A percentile compares a stretch with the other conserved stretches of the same genome.
phyloP scores from a whole-genome alignment of 2,113 vertebrate species.

The Diphyllodes magnificus region DNA sequence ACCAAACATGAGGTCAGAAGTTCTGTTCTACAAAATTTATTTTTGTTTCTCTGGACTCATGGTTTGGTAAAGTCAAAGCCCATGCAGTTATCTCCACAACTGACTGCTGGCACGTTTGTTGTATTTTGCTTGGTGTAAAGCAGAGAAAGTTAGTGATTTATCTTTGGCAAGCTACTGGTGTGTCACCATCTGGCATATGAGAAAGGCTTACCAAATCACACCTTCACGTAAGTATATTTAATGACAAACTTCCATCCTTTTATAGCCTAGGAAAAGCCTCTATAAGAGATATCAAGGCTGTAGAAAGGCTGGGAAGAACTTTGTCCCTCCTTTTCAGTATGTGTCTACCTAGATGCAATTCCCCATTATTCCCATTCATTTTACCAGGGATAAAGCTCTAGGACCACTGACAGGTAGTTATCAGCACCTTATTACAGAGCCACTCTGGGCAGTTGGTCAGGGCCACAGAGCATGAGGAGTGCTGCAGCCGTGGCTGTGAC shows the following conservation, averaged over 20 bases:
- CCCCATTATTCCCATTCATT: neutral
- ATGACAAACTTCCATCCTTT: neutral
- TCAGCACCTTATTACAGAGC: neutral
- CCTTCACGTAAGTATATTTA: neutral
- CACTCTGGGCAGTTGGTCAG: neutral
- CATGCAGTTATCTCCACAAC: neutral
- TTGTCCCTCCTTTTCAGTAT: neutral
- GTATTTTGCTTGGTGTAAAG: neutral
- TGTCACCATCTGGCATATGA: neutral
- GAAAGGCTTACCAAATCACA: neutral
- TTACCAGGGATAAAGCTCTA: neutral
- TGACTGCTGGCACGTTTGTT: neutral
- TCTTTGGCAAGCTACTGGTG: neutral
- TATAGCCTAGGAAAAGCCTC: neutral
- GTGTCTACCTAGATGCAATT: neutral
- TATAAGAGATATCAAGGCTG: neutral
- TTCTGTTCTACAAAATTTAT: neutral
- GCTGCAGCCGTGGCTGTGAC: neutral
- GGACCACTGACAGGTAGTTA: neutral
- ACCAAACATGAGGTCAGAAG: neutral
- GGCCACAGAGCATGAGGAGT: neutral
- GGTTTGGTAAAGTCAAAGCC: neutral
- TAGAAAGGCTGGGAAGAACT: neutral
- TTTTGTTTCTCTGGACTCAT: neutral
- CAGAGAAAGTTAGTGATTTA: neutral